These are phyloP conservation scores for Cantharis lateralis DNA, from an alignment of 2,888 invertebrate genomes.

Conservation along the genomic window DNA sequence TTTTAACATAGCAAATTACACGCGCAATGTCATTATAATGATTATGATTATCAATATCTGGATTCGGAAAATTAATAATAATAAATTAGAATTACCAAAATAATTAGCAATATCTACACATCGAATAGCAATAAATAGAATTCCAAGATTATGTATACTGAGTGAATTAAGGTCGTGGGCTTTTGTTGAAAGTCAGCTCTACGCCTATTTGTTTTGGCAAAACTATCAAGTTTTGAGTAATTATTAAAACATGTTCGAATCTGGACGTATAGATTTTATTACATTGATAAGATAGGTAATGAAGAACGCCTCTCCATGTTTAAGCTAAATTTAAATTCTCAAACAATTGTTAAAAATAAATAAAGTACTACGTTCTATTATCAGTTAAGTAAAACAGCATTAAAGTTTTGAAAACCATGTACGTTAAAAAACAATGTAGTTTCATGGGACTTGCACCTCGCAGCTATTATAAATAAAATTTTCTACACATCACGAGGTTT, in stretches of 20 bases:
- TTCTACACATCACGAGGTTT: not conserved
- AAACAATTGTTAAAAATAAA: not conserved
- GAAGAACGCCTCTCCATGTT: not conserved
- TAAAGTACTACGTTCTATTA: not conserved
- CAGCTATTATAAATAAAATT: not conserved
- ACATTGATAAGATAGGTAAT: not conserved
- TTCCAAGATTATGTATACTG: not conserved
- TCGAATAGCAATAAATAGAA: not conserved
- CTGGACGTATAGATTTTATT: not conserved
- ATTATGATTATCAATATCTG: not conserved
- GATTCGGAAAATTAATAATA: not conserved
- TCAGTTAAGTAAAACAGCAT: not conserved
- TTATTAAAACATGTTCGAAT: not conserved
- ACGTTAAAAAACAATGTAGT: not conserved
- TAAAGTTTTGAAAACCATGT: not conserved
- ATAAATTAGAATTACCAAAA: not conserved
- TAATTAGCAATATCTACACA: not conserved
- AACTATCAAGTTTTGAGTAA: not conserved
- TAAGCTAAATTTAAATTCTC: not conserved
- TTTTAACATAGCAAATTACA: not conserved
- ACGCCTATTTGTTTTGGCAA: not conserved
- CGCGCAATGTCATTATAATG: not conserved
- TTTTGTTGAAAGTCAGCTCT: not conserved
- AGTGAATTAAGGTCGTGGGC: not conserved
- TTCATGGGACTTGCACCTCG: not conserved